phyloP scores from a whole-genome alignment of 1,140 invertebrate genomes.

The Epicauta chinensis region DNA sequence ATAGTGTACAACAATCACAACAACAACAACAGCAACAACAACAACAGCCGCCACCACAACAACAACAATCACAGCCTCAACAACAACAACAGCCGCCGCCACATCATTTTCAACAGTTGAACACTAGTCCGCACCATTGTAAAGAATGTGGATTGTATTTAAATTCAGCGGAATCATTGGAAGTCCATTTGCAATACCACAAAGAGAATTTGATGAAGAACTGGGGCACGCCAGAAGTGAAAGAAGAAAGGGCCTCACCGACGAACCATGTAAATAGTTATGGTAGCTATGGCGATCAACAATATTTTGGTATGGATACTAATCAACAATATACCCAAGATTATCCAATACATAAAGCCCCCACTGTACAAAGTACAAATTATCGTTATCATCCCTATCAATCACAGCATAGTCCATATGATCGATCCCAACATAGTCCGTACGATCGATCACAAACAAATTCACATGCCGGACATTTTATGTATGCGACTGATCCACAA shows the following conservation, averaged over 20 bases:
- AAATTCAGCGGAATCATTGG: constrained; percentile 65
- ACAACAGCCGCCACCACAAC: constrained; percentile 27
- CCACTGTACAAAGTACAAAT: constrained; percentile 29
- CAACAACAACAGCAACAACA: constrained; percentile 28
- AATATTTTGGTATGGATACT: constrained; percentile 17
- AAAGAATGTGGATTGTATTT: constrained; percentile 67
- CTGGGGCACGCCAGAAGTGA: constrained; percentile 55
- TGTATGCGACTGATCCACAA: constrained; percentile 44
- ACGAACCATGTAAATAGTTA: constrained; percentile 12
- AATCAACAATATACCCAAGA: constrained; percentile 45
- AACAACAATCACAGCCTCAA: constrained; percentile 16
- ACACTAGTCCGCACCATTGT: constrained; percentile 54
- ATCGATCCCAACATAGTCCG: constrained; percentile 47
- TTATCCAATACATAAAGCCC: constrained; percentile 42
- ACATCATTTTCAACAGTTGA: constrained; percentile 42
- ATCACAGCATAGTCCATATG: constrained; percentile 38
- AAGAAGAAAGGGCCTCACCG: constrained; percentile 2
- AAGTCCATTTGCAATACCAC: constrained; percentile 73
- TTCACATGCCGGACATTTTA: constrained; percentile 52
- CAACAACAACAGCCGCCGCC: constrained; percentile 28
- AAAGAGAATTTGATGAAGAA: constrained; percentile 68
- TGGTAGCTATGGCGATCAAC: constrained; percentile 14
- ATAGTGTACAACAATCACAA: constrained; percentile 22
- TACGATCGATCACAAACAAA: constrained; percentile 55
- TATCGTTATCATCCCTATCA: constrained; percentile 38